Percentiles rank a stretch among this genome's conserved stretches.
These are phyloP conservation scores for Zapornia atra DNA, from an alignment of 2,113 vertebrate species.

Conservation along the genomic window DNA sequence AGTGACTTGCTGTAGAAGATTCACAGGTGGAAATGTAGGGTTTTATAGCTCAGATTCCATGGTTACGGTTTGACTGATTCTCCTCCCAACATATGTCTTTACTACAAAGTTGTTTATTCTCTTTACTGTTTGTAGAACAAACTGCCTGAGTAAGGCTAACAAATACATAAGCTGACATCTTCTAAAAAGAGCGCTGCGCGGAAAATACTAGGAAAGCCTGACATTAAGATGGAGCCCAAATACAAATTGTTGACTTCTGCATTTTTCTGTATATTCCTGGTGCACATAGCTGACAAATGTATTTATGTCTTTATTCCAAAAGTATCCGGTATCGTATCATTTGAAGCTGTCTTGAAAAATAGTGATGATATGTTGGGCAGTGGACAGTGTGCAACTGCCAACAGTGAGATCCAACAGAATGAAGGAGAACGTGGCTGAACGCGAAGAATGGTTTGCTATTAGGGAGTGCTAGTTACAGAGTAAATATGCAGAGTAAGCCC, in stretches of 20 bases:
- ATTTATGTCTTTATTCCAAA: not conserved
- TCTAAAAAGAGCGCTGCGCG: not conserved
- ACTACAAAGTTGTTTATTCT: not conserved
- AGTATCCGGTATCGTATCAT: not conserved
- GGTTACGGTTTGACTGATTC: not conserved
- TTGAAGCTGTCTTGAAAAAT: not conserved
- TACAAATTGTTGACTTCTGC: not conserved
- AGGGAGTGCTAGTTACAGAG: not conserved
- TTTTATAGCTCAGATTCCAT: not conserved
- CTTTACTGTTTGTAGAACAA: not conserved
- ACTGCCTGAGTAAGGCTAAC: not conserved
- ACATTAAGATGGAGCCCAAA: not conserved
- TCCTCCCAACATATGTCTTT: not conserved
- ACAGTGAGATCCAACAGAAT: not conserved
- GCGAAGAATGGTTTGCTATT: not conserved
- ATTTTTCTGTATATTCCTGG: not conserved
- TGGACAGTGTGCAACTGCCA: not conserved
- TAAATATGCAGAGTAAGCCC: not conserved
- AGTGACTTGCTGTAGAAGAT: not conserved
- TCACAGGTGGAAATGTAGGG: not conserved
- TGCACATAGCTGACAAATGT: rapidly evolving
- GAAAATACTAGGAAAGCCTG: not conserved
- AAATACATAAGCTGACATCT: not conserved
- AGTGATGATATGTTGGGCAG: not conserved
- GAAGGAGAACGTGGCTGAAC: not conserved